A percentile compares a stretch with the other conserved stretches of the same genome.
These are phyloP conservation scores for Helicoverpa zea DNA, from an alignment of 1,140 invertebrate species.

Conservation along the genomic window DNA sequence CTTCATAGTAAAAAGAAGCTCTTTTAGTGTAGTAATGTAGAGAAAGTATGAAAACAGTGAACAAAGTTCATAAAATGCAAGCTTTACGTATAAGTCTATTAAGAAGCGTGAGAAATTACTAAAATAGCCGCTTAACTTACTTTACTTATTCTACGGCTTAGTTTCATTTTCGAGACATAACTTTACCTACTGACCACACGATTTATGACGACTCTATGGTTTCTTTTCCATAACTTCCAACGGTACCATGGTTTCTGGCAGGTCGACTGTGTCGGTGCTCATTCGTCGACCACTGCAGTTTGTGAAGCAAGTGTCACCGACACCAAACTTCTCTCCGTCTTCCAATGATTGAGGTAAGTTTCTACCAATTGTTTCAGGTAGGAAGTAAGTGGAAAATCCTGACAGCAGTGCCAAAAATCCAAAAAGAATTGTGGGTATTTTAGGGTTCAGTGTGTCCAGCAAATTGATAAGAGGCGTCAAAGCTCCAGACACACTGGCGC, in stretches of 20 bases:
- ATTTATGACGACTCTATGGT: constrained; percentile 49
- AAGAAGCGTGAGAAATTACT: constrained; percentile 10
- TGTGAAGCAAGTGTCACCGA: constrained; percentile 93
- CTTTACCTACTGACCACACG: constrained; percentile 1
- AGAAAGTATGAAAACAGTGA: constrained; percentile 17
- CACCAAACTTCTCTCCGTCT: constrained; percentile 95
- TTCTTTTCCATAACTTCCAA: constrained; percentile 76
- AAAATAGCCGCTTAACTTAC: constrained; percentile 10
- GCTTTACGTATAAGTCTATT: constrained; percentile 16
- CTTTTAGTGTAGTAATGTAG: background rate
- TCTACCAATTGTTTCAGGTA: constrained; percentile 94
- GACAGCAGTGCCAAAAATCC: constrained; percentile 91
- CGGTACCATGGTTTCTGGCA: constrained; percentile 82
- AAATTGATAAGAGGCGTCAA: constrained; percentile 92
- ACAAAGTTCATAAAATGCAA: constrained; percentile 24
- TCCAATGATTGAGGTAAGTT: constrained; percentile 93
- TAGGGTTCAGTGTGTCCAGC: constrained; percentile 89
- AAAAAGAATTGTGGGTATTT: constrained; percentile 92
- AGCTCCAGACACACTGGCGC: constrained; percentile 95
- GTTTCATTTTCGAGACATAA: background rate
- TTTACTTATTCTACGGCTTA: constrained; percentile 1
- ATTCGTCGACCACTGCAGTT: constrained; percentile 93
- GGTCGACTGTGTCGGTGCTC: constrained; percentile 88
- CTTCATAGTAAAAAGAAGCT: background rate
- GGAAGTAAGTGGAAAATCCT: constrained; percentile 91